Evolutionary conservation across 2,113 vertebrate genomes (phyloP).

Genomic region (Mustelus asterias): DNA sequence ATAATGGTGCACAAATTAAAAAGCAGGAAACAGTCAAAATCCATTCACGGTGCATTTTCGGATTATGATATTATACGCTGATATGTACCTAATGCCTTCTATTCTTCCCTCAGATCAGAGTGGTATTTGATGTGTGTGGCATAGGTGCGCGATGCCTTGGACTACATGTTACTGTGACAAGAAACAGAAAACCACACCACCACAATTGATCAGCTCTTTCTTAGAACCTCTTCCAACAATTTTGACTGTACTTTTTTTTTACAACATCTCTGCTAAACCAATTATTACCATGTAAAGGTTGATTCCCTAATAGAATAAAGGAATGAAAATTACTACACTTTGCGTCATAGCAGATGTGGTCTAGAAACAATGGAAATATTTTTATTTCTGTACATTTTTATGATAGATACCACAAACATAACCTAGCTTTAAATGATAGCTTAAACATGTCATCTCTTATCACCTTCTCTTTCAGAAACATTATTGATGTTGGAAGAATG

Average conservation of each 20-base stretch:
- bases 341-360: neutral
- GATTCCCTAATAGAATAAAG: neutral
- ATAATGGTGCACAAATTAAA: neutral
- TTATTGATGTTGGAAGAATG: neutral
- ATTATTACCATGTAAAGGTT: neutral
- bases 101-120: neutral
- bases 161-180: neutral
- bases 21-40: neutral
- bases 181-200: neutral
- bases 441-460: neutral
- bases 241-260: neutral
- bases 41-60: neutral
- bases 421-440: neutral
- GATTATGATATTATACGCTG: neutral
- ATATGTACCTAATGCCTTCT: neutral
- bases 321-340: neutral
- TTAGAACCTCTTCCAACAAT: neutral
- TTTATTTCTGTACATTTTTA: neutral
- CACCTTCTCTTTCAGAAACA: neutral
- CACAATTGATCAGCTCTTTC: neutral
- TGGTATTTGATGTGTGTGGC: neutral
- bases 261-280: neutral
- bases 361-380: neutral
- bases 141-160: neutral
- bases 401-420: neutral